A percentile compares a stretch with the other conserved stretches of the same genome.
Evolutionary conservation across 1,140 invertebrate genomes (phyloP).

Genomic region (Thaumatotibia leucotreta): DNA sequence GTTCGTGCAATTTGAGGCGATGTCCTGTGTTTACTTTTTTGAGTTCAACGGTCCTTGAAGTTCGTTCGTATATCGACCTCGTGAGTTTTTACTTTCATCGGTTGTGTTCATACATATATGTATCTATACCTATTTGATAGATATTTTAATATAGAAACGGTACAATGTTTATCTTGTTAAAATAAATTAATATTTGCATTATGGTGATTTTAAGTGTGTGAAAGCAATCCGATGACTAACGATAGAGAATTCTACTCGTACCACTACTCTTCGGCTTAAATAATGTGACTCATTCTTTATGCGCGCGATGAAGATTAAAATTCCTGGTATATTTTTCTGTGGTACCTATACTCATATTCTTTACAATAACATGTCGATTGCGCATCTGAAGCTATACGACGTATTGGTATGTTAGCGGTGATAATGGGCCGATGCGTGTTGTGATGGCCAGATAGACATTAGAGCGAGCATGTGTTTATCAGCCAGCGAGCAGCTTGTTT

Average conservation of each 20-base stretch:
- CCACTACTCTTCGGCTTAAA: neutral
- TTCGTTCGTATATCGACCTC: constrained; percentile 35
- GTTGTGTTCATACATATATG: too few relatives aligned
- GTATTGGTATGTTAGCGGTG: constrained; percentile 15
- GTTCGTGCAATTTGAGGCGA: neutral
- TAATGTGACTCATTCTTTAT: constrained; percentile 6
- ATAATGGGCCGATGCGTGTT: constrained; percentile 22
- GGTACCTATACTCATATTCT: too few relatives aligned
- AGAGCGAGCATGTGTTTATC: constrained; percentile 55
- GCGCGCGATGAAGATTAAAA: neutral
- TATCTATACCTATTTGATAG: neutral
- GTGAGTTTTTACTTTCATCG: constrained; percentile 33
- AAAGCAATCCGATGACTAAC: constrained; percentile 10
- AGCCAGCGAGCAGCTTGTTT: constrained; percentile 52
- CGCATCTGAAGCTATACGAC: constrained; percentile 15
- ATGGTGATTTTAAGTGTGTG: neutral
- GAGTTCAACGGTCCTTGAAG: constrained; percentile 27
- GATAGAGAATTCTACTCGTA: neutral
- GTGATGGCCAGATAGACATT: constrained; percentile 28
- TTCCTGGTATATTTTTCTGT: neutral
- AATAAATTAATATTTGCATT: neutral
- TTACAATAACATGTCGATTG: neutral
- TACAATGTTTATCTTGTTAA: neutral
- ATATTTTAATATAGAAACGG: neutral
- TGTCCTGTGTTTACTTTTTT: constrained; percentile 18